Base-by-base conservation (phyloP, 1,140 invertebrate genomes). In the Dreissena rostriformis region DNA sequence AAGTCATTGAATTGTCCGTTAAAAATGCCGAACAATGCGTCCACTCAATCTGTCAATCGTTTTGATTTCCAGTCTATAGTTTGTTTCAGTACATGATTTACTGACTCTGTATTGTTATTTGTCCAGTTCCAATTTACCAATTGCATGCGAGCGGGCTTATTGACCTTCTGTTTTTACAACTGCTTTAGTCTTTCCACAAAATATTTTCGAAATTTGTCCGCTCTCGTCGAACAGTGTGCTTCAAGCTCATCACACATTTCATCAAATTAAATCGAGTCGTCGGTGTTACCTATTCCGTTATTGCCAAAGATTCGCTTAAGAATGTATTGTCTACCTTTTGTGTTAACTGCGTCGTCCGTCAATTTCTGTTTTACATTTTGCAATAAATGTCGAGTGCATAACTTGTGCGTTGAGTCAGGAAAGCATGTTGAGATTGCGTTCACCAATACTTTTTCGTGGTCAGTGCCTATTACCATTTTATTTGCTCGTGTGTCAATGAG, bases 131-230 rank as follows among this genome's bases (percentile, higher is more conserved):
- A 29, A 24, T 82, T 74, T 19, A 86, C 49, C 29, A 28, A 49
- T 15, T 70, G 24, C 26, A 10, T 14, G 65, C 19, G 2, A 2
- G 49, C 12, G 8, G 78, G 72, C 19, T 71, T 57, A 19, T 29
- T 77, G 24, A 80, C 77, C 28, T 80, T 80, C 4, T 4, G 28
- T 61, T 80, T 61, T 6, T 70, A 28, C 0, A 52, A 1, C n/a
- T 51, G 77, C n/a, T 26, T 57, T 15, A 80, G 51, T 29, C 77
- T 4, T 14, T 70, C 52, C 22, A 53, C 12, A 15, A 80, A 80
- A 66, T 86, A 82, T 74, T 78, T 78, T 24, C 57, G 24, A 68
- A 86, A 86, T 22, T 82, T 82, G 15, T 68, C 57, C 19, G 84
- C 82, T 55, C 71, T 26, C 29, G 76, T 26, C 24, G 39, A 29